Base-by-base conservation (phyloP, 2,888 invertebrate genomes). In the Caenorhabditis sinica region DNA sequence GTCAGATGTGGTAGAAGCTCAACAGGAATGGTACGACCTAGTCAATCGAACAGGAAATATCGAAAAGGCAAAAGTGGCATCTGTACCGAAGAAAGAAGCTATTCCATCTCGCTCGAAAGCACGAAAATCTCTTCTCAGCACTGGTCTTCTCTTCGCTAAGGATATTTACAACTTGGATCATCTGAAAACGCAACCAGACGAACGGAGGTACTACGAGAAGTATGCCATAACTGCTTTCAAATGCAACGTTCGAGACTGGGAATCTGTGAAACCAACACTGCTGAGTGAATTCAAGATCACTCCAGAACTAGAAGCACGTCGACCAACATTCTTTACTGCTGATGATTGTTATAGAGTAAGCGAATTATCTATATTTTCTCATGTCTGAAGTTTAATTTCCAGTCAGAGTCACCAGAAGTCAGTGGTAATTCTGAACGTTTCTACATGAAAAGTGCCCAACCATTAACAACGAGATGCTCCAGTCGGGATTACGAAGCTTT, bases 151-250 rank as follows among this genome's bases (percentile, higher is more conserved):
- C 9, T 88, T 88, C 25, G 87, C 88, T n/a, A 84, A 84, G 20
- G 88, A 89, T 9, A 82, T 88, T 30, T 89, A 89, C 56, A 77
- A 88, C 33, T 75, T 89, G 65, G 82, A 86, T 20, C 76, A 81
- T 72, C 53, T 82, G 40, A 75, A 80, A 23, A 85, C 86, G 4
- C 53, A 56, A 8, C 65, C 76, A 8, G 66, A 80, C 2, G 86
- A 86, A 4, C 33, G 80, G 28, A 28, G 51, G 28, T 81, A 84
- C 33, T 88, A 87, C 61, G 82, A 86, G 20, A 82, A 82, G 36
- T 88, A 88, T 53, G 84, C 66, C 51, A 61, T 63, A 74, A 76
- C 72, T 30, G 88, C 85, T 3, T 80, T 84, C 56, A 82, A 73
- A 25, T 79, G 82, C 28, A 77, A 88, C 65, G 36, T 82, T 9